Evolutionary conservation across 30 jellyfish, hydroid and myxozoan species (phyloP), one percentile per base, ranked within the genome.

Genomic region (Chironex yamaguchii): DNA sequence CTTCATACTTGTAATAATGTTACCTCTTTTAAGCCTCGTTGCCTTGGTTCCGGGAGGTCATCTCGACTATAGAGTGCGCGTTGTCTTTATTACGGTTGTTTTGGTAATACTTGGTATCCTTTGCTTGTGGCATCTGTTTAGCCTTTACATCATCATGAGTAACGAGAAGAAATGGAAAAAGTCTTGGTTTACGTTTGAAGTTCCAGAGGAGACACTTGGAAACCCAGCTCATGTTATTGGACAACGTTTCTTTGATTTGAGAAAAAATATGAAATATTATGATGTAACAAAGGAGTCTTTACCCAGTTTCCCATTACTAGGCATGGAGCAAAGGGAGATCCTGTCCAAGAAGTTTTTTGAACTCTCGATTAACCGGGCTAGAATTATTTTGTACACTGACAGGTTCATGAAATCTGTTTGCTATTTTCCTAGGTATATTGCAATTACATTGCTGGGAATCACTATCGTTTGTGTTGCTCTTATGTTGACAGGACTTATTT

Each of bases 131-230:
- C 97, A 91, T 64, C 71, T 82, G 2, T 91, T 74, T 49, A 30
- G 91, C 4, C 66, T 91, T 3, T 78, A 62, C 30, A 91, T 79
- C 54, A 79, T 78, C 9, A 48, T 34, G 0, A 49, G 33, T 2
- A 91, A 91, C 68, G 28, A 65, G 42, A 53, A 62, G 49, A 76
- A 74, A 52, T 91, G 97, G 97, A 67, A 29, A 67, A 81, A 68
- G 3, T 64, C 91, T 35, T 91, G 97, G 97, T 91, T 91, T 75
- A 71, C 90, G 3, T 14, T 84, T 2, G 88, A 85, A 58, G 97
- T 91, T 1, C 67, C 34, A 29, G 25, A 76, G 3, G 63, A 67
- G 21, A 30, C 36, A 72, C 35, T 91, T 3, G 85, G 86, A 2
- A 67, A 31, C 24, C 97, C 93, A 28, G 1, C 84, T 0, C 49